phyloP scores from a whole-genome alignment of 2,113 vertebrate genomes.

The Pelecanoides urinatrix region DNA sequence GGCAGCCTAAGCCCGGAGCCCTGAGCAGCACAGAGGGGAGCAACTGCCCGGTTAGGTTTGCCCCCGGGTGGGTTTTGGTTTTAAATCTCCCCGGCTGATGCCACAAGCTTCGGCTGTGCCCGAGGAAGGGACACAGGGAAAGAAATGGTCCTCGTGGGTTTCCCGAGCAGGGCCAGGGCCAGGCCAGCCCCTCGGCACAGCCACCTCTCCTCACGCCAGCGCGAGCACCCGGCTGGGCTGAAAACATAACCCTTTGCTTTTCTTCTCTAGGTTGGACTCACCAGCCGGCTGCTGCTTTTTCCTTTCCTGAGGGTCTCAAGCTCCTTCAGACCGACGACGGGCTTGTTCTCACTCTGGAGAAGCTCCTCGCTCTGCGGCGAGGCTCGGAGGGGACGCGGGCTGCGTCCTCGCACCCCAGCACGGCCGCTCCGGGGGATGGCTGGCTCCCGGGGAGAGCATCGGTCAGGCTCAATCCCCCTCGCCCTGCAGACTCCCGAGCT shows the following conservation, averaged over 20 bases:
- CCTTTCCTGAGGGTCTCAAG: neutral
- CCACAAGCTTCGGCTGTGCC: accelerated
- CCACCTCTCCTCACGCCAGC: neutral
- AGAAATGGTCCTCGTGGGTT: accelerated
- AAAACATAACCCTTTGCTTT: neutral
- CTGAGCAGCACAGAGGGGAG: neutral
- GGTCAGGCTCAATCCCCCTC: neutral
- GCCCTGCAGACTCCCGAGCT: neutral
- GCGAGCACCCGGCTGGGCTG: accelerated
- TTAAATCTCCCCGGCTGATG: neutral
- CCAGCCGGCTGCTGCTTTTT: neutral
- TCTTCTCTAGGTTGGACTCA: neutral
- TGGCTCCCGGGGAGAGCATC: accelerated
- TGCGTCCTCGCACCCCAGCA: neutral
- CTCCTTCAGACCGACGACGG: neutral
- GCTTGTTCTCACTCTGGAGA: accelerated
- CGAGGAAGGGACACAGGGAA: neutral
- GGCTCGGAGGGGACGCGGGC: neutral
- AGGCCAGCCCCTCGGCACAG: neutral
- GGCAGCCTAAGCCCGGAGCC: neutral
- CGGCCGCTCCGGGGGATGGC: accelerated
- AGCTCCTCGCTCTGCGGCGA: neutral
- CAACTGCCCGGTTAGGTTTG: neutral
- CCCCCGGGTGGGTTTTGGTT: neutral
- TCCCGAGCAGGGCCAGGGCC: accelerated